These are phyloP conservation scores for Bos taurus DNA, from an alignment of 2,113 vertebrate genomes.

Conservation along the genomic window DNA sequence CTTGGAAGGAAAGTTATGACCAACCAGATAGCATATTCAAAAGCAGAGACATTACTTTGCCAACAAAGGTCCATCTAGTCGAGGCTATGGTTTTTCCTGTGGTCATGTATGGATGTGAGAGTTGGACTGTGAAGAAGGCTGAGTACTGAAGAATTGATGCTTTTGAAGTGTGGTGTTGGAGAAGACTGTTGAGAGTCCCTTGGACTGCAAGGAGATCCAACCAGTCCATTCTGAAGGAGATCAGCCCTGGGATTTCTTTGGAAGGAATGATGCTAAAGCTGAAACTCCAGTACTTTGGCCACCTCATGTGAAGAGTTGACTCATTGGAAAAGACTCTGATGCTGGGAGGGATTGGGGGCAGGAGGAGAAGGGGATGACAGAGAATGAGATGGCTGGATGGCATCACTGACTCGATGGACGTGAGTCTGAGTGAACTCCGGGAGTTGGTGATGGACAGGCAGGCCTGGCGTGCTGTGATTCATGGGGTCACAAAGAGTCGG, in stretches of 20 bases:
- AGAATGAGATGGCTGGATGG: neutral
- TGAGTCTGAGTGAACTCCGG: fast-evolving
- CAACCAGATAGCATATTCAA: neutral
- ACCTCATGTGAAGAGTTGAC: neutral
- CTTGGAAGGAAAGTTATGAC: neutral
- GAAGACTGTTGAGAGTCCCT: neutral
- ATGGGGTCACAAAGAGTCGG: neutral
- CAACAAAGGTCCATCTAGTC: neutral
- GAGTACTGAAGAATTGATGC: fast-evolving
- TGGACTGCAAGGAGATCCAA: neutral
- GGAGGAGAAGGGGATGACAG: neutral
- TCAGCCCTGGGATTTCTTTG: neutral
- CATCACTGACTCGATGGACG: neutral
- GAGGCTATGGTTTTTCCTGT: neutral
- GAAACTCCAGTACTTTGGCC: neutral
- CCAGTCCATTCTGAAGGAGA: neutral
- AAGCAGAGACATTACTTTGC: neutral
- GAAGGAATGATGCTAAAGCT: neutral
- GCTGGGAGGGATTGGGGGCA: neutral
- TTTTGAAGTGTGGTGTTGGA: neutral
- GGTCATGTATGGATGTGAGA: neutral
- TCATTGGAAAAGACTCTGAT: neutral
- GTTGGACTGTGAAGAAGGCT: neutral
- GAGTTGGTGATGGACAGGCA: neutral
- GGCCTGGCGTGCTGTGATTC: neutral